These are phyloP conservation scores for Tinea pellionella DNA, from an alignment of 2,888 invertebrate genomes.

Conservation along the genomic window DNA sequence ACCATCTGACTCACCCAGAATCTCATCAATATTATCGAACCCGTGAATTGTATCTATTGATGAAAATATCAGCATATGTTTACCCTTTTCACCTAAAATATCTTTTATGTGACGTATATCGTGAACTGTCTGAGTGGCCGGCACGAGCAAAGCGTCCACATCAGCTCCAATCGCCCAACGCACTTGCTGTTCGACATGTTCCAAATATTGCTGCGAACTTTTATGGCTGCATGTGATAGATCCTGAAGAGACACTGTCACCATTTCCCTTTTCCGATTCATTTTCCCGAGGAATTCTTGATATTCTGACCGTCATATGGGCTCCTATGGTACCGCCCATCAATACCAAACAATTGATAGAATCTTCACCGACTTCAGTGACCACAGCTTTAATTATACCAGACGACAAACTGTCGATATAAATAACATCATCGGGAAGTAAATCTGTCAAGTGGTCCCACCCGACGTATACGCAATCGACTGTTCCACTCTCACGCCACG, in stretches of 20 bases:
- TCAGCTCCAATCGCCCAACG: conserved; percentile 55
- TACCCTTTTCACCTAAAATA: conserved; percentile 45
- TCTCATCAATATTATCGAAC: conserved; percentile 74
- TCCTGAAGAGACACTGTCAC: conserved; percentile 46
- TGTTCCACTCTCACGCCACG: conserved; percentile 66
- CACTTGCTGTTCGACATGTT: conserved; percentile 67
- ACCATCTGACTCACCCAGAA: conserved; percentile 83
- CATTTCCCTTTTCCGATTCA: conserved; percentile 36
- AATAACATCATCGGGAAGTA: conserved; percentile 59
- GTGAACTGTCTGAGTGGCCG: conserved; percentile 35
- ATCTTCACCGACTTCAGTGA: conserved; percentile 49
- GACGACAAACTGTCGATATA: conserved; percentile 53
- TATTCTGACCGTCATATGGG: conserved; percentile 63
- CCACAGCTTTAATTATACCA: conserved; percentile 43
- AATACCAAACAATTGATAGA: conserved; percentile 62
- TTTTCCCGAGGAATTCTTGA: conserved; percentile 60
- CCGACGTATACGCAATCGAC: conserved; percentile 65
- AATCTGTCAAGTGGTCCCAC: conserved; percentile 61
- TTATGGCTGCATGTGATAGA: conserved; percentile 56
- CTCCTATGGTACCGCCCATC: conserved; percentile 61
- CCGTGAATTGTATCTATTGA: conserved; percentile 45
- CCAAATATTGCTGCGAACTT: conserved; percentile 78
- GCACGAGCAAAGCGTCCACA: conserved; percentile 49
- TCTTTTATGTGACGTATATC: conserved; percentile 42
- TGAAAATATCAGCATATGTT: conserved; percentile 52